phyloP scores from a whole-genome alignment of 2,888 invertebrate genomes.

The Heliconius ismenius region DNA sequence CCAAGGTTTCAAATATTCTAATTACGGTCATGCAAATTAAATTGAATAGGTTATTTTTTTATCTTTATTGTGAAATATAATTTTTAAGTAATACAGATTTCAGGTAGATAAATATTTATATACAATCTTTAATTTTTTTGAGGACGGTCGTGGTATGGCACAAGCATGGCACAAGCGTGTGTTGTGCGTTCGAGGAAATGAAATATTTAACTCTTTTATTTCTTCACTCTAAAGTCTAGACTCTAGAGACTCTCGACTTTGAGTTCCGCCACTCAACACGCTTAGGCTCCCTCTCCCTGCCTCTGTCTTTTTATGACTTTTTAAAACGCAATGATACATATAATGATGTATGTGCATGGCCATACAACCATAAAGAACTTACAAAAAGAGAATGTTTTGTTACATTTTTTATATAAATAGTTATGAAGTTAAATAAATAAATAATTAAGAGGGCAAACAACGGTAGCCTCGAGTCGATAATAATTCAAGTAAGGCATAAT shows the following conservation, averaged over 20 bases:
- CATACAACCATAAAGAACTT: not conserved
- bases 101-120: not conserved
- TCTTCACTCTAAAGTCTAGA: no score
- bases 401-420: not conserved
- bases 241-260: no score
- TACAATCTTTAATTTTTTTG: no score
- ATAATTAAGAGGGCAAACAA: not conserved
- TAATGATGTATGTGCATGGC: no score
- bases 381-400: not conserved
- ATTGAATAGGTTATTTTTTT: not conserved
- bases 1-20: conserved; percentile 25
- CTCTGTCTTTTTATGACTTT: no score
- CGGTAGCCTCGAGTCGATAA: conserved; percentile 21
- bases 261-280: no score
- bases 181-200: no score
- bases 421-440: not conserved
- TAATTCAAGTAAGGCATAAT: conserved; percentile 24
- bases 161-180: no score
- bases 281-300: not conserved
- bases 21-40: conserved; percentile 16
- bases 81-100: not conserved
- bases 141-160: no score
- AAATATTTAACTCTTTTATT: no score
- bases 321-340: no score
- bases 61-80: not conserved